Conservation (phyloP, 2,888 invertebrate genomes). For the Xestia c-nigrum region DNA sequence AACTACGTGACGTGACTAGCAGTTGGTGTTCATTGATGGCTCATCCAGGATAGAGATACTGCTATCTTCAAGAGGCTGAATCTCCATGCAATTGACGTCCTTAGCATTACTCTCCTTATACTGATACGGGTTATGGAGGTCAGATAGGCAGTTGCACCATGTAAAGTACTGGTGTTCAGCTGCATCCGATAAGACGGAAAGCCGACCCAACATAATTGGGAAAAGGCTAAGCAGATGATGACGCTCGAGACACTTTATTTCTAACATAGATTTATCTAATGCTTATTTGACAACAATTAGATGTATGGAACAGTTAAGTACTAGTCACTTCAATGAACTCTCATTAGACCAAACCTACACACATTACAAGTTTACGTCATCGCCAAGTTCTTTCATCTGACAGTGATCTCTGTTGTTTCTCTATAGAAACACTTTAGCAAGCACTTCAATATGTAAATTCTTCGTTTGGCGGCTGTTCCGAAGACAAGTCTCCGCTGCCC, state of each 20-base stretch:
- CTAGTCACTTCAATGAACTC: conserved; percentile 37
- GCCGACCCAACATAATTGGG: no score
- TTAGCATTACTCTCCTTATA: neutral
- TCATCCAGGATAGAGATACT: neutral
- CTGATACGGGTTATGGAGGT: no score
- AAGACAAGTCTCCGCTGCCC: conserved; percentile 77
- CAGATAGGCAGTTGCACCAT: no score
- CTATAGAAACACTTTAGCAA: conserved; percentile 80
- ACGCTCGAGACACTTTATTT: no score
- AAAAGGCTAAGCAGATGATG: no score
- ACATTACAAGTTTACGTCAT: conserved; percentile 56
- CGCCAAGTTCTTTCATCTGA: conserved; percentile 48
- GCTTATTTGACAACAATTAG: no score
- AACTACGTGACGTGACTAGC: neutral
- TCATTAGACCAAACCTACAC: conserved; percentile 54
- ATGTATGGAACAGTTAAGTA: neutral
- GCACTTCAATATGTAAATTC: conserved; percentile 85
- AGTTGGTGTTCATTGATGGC: neutral
- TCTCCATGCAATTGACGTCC: neutral
- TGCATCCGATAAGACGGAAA: no score
- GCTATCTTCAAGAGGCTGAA: neutral
- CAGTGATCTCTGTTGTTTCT: conserved; percentile 62
- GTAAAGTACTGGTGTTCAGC: no score
- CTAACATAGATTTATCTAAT: no score
- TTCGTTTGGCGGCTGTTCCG: conserved; percentile 74